Percentiles rank a stretch among this genome's conserved stretches.
Conservation (phyloP, 92 coral and sea anemone genomes). For the Umimayanthus kanabou region DNA sequence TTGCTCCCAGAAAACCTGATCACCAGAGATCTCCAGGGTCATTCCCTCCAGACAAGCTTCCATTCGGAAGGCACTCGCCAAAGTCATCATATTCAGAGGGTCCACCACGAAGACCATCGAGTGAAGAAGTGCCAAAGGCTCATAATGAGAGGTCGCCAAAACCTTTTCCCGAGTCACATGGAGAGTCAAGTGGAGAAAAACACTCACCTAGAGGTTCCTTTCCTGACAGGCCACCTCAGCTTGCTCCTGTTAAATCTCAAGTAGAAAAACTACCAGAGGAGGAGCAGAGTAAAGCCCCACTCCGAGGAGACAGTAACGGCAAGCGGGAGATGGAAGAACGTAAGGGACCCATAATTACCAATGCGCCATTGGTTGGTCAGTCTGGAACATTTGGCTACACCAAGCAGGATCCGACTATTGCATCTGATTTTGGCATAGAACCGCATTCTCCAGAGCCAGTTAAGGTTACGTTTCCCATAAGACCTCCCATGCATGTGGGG, state of each 20-base stretch:
- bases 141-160: neutral
- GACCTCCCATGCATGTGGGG: slow-evolving; percentile 20
- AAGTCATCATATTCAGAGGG: slow-evolving; percentile 21
- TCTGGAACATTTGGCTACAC: slow-evolving; percentile 39
- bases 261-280: slow-evolving; percentile 36
- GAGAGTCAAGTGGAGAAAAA: neutral
- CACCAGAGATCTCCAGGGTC: slow-evolving; percentile 21
- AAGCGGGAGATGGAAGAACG: slow-evolving; percentile 20
- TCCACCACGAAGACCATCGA: slow-evolving; percentile 38
- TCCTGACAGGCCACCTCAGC: neutral
- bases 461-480: slow-evolving; percentile 12
- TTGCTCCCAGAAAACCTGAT: slow-evolving; percentile 4
- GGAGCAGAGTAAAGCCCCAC: neutral
- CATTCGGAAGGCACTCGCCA: slow-evolving; percentile 39
- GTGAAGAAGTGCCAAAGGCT: neutral
- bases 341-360: slow-evolving; percentile 35
- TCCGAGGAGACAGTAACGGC: neutral
- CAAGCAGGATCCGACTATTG: slow-evolving; percentile 40
- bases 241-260: slow-evolving; percentile 42
- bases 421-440: slow-evolving; percentile 40
- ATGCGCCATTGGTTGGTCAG: slow-evolving; percentile 30
- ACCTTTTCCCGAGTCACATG: neutral
- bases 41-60: slow-evolving; percentile 2
- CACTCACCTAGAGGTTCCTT: slow-evolving; percentile 22
- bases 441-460: slow-evolving; percentile 37